Evolutionary conservation across 2,113 vertebrate species (phyloP).

Genomic region (Chionomys nivalis): DNA sequence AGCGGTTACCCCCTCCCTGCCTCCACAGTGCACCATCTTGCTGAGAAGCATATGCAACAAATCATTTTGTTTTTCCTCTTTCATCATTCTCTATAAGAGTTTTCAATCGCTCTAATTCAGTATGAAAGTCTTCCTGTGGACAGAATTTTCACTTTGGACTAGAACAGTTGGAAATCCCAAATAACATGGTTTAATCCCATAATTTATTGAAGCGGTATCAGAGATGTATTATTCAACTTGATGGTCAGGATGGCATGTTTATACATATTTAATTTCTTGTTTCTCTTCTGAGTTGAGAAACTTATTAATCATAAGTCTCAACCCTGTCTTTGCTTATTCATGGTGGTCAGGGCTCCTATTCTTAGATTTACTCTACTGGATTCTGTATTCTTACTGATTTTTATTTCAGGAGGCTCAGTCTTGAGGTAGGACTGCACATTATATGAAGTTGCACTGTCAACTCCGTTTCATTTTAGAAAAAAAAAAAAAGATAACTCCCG

Average conservation of each 20-base stretch:
- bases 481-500: background rate
- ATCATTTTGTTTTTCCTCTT: constrained; percentile 26
- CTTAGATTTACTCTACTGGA: constrained; percentile 11
- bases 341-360: constrained; percentile 74
- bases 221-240: constrained; percentile 87
- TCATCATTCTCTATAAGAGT: constrained; percentile 39
- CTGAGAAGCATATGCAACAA: constrained; percentile 61
- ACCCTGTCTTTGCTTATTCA: constrained; percentile 81
- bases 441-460: background rate
- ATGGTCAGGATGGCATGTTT: constrained; percentile 85
- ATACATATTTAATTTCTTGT: constrained; percentile 85
- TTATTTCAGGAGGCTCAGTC: constrained; percentile 65
- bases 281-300: constrained; percentile 83
- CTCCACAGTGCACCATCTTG: background rate
- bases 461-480: constrained; percentile 1
- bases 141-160: constrained; percentile 77
- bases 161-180: constrained; percentile 77
- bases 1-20: too few species aligned
- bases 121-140: constrained; percentile 64
- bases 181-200: constrained; percentile 80
- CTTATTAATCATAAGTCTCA: constrained; percentile 82
- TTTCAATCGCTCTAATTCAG: constrained; percentile 57
- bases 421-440: background rate
- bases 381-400: constrained; percentile 74
- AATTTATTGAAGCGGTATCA: constrained; percentile 81